These are phyloP conservation scores for Threskiornis aethiopicus DNA, from an alignment of 2,797 vertebrate species.

Conservation along the genomic window DNA sequence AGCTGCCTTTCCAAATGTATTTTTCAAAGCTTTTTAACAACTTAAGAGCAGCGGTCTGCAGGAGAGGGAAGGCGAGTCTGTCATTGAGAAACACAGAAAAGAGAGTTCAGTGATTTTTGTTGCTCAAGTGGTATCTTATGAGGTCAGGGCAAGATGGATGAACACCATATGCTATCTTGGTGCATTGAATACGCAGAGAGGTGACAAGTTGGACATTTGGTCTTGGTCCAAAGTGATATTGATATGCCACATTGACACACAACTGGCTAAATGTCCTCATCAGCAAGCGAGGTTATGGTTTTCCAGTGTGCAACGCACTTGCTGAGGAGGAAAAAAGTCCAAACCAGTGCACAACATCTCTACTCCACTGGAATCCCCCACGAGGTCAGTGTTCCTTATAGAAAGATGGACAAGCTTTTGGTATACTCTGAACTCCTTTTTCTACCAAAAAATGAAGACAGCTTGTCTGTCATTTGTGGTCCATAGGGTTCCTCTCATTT, in stretches of 20 bases:
- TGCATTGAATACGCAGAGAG: slow-evolving; percentile 5
- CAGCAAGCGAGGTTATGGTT: neutral
- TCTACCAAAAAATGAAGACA: neutral
- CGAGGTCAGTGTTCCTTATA: neutral
- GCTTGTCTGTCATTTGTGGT: neutral
- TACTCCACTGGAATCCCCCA: neutral
- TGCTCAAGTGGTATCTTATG: neutral
- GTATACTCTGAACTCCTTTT: neutral
- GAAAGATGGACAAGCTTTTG: neutral
- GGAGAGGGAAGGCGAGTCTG: neutral
- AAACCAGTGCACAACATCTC: neutral
- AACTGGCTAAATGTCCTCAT: neutral
- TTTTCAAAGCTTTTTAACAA: slow-evolving; percentile 43
- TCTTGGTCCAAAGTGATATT: neutral
- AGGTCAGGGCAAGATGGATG: slow-evolving; percentile 23
- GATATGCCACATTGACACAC: neutral
- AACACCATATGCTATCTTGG: neutral
- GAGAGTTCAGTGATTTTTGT: slow-evolving; percentile 13
- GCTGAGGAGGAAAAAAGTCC: neutral
- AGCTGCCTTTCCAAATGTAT: slow-evolving; percentile 17
- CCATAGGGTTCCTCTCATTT: neutral
- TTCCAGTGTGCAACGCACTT: neutral
- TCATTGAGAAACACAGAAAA: neutral
- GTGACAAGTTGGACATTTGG: neutral
- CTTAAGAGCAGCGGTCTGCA: neutral